Conservation (phyloP, 2,797 vertebrate genomes). For the Austrolebias charrua region DNA sequence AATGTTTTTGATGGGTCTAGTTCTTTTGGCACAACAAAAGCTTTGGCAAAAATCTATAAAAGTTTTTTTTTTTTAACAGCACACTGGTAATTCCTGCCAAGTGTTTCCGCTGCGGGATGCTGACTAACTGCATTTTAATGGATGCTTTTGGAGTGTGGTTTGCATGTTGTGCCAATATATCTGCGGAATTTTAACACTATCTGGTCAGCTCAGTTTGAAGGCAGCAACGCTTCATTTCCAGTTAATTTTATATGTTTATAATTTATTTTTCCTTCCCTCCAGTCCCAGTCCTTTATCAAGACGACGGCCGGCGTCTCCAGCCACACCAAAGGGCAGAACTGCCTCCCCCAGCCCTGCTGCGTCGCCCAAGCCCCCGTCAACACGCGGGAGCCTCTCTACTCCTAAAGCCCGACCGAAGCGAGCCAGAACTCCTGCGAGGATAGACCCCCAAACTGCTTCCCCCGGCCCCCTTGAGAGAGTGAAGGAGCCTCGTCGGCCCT, state of each 20-base stretch:
- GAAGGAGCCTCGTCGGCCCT: constrained; percentile 51
- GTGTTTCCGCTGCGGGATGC: constrained; percentile 10
- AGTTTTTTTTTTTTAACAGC: too few species aligned
- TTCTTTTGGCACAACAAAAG: constrained; percentile 33
- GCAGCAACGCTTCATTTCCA: background rate
- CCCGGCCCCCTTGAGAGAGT: constrained; percentile 64
- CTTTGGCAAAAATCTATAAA: constrained; percentile 5
- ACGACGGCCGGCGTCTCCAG: constrained; percentile 85
- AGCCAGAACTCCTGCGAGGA: constrained; percentile 73
- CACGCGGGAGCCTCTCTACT: constrained; percentile 79
- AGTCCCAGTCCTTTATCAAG: constrained; percentile 85
- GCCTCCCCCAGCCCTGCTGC: constrained; percentile 77
- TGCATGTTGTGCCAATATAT: background rate
- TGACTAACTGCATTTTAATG: constrained; percentile 18
- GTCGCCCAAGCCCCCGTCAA: constrained; percentile 72
- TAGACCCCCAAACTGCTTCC: constrained; percentile 73
- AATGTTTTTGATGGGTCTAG: constrained; percentile 4
- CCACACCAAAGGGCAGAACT: constrained; percentile 78
- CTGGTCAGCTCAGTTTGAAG: too few species aligned
- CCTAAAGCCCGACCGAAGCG: constrained; percentile 82
- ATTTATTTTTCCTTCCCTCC: background rate
- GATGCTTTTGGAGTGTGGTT: constrained; percentile 17
- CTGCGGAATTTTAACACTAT: too few species aligned
- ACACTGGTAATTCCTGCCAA: background rate
- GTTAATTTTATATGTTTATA: background rate